These are phyloP conservation scores for Romanogobio albipinnatus DNA, from an alignment of 2,113 vertebrate genomes.

Conservation along the genomic window DNA sequence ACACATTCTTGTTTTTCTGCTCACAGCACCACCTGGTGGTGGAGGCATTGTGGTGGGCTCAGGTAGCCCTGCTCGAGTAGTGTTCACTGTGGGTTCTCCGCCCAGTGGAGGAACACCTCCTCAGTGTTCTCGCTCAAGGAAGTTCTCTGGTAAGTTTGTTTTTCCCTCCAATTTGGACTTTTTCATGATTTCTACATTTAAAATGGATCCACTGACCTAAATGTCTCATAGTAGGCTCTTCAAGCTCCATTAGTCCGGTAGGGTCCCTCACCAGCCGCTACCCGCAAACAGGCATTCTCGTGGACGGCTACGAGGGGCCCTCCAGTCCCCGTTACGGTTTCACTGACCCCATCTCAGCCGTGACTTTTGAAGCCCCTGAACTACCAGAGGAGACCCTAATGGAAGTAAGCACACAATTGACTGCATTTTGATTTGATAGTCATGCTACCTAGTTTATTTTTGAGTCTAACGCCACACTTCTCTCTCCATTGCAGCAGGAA, in stretches of 20 bases:
- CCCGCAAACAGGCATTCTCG: slow-evolving; percentile 76
- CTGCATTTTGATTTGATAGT: background rate
- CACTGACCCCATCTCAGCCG: slow-evolving; percentile 79
- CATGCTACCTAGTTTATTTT: background rate
- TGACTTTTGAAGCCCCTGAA: slow-evolving; percentile 93
- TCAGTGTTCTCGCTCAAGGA: slow-evolving; percentile 80
- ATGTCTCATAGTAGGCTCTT: slow-evolving; percentile 80
- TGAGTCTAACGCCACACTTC: background rate
- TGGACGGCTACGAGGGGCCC: slow-evolving; percentile 81
- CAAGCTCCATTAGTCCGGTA: slow-evolving; percentile 85
- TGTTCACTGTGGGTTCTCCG: slow-evolving; percentile 97
- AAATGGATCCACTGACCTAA: background rate
- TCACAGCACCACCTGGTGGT: slow-evolving; percentile 80
- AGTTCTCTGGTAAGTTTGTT: slow-evolving; percentile 85
- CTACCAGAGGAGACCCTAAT: slow-evolving; percentile 95
- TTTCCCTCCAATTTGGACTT: background rate
- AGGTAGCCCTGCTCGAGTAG: slow-evolving; percentile 85
- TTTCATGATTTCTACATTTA: background rate
- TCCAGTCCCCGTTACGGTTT: slow-evolving; percentile 83
- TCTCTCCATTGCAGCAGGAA: slow-evolving; percentile 83
- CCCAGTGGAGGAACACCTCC: slow-evolving; percentile 89
- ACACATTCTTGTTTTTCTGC: background rate
- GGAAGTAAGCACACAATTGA: slow-evolving; percentile 82
- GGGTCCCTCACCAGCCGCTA: slow-evolving; percentile 86
- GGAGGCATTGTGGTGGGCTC: slow-evolving; percentile 78